Evolutionary conservation across 2,888 invertebrate species (phyloP).

Genomic region (Diarsia dahlii): DNA sequence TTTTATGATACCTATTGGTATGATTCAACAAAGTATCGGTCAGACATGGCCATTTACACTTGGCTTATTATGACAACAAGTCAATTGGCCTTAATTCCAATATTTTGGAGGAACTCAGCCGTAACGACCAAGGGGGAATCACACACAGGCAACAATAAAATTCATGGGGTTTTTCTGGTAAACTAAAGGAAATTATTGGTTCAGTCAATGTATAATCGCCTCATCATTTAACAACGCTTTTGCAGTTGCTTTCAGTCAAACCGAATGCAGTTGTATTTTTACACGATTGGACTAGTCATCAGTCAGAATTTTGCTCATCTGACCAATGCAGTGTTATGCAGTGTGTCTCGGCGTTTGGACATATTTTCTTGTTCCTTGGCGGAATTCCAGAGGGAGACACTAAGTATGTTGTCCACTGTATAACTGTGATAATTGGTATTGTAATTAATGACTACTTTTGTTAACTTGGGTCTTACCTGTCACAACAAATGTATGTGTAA

Average conservation of each 20-base stretch:
- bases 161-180: background rate
- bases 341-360: too few species aligned
- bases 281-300: too few species aligned
- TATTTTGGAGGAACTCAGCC: conserved; percentile 37
- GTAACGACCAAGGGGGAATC: conserved; percentile 35
- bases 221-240: background rate
- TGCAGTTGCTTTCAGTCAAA: background rate
- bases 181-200: background rate
- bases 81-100: conserved; percentile 27
- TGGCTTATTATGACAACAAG: conserved; percentile 11
- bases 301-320: background rate
- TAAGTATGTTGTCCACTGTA: too few species aligned
- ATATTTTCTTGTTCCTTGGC: too few species aligned
- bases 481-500: too few species aligned
- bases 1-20: background rate
- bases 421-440: too few species aligned
- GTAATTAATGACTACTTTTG: too few species aligned
- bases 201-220: background rate
- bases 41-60: conserved; percentile 1
- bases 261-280: background rate
- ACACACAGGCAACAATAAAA: conserved; percentile 11
- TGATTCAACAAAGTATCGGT: conserved; percentile 35
- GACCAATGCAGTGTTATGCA: too few species aligned
- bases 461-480: too few species aligned
- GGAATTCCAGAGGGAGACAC: too few species aligned